phyloP scores from a whole-genome alignment of 2,888 invertebrate species.

The Pteria penguin region DNA sequence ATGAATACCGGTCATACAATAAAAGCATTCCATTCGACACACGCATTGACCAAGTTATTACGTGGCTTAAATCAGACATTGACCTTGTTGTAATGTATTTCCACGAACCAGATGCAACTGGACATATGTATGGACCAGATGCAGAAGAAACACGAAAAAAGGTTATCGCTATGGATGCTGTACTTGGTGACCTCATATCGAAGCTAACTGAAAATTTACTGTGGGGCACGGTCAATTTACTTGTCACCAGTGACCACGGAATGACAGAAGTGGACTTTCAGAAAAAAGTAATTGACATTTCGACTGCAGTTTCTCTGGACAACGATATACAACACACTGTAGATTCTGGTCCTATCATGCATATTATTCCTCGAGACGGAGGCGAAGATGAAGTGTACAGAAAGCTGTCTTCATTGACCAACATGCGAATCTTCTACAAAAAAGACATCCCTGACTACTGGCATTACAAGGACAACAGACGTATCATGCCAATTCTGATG shows the following conservation, averaged over 20 bases:
- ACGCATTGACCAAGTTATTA: constrained; percentile 83
- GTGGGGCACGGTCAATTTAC: constrained; percentile 60
- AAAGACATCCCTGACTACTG: constrained; percentile 83
- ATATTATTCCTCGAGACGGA: constrained; percentile 53
- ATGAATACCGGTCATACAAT: constrained; percentile 78
- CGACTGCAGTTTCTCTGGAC: neutral
- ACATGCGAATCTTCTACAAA: constrained; percentile 82
- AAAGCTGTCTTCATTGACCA: constrained; percentile 48
- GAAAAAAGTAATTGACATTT: constrained; percentile 49
- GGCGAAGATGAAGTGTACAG: constrained; percentile 52
- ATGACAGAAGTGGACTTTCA: constrained; percentile 62
- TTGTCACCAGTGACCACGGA: constrained; percentile 74
- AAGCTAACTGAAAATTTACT: constrained; percentile 47
- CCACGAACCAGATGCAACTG: constrained; percentile 67
- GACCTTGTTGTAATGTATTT: constrained; percentile 67
- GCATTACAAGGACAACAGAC: constrained; percentile 84
- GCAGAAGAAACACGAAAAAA: constrained; percentile 51
- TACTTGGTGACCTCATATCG: constrained; percentile 56
- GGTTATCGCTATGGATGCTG: constrained; percentile 61
- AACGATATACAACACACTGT: constrained; percentile 39
- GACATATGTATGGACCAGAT: constrained; percentile 67
- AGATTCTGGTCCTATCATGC: constrained; percentile 49
- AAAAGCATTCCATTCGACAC: constrained; percentile 81
- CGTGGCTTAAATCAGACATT: constrained; percentile 66
- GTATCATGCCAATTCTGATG: constrained; percentile 84